phyloP scores from a whole-genome alignment of 2,888 invertebrate species.

The Mongoloraphidia duomilia region DNA sequence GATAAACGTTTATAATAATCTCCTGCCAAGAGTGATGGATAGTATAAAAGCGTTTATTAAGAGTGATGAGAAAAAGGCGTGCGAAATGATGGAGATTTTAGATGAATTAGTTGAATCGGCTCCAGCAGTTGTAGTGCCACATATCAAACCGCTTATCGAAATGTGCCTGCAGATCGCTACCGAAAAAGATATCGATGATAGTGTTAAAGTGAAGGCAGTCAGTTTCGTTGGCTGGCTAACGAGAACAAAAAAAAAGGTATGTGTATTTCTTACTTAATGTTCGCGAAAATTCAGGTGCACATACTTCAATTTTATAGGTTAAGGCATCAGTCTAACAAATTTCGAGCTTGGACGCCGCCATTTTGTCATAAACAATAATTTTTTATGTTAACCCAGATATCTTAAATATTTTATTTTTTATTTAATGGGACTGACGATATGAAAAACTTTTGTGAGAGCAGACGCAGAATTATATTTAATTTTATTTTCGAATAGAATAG shows the following conservation, averaged over 20 bases:
- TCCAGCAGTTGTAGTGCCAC: conserved; percentile 43
- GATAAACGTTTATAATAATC: conserved; percentile 39
- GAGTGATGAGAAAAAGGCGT: conserved; percentile 41
- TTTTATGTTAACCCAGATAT: too few species aligned
- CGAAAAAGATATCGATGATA: conserved; percentile 39
- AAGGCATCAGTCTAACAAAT: too few species aligned
- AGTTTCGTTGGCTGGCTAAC: conserved; percentile 50
- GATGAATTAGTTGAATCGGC: conserved; percentile 51
- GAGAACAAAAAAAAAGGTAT: conserved; percentile 53
- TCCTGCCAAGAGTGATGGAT: conserved; percentile 47
- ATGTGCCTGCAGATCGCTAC: conserved; percentile 50
- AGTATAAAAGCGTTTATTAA: conserved; percentile 42
- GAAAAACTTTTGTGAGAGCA: too few species aligned
- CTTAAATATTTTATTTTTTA: too few species aligned
- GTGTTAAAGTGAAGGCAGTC: conserved; percentile 52
- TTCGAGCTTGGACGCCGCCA: too few species aligned
- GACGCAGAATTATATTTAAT: too few species aligned
- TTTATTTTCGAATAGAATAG: too few species aligned
- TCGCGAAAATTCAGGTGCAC: too few species aligned
- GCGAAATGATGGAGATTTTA: conserved; percentile 46
- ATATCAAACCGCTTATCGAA: conserved; percentile 45
- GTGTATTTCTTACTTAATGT: conserved; percentile 10
- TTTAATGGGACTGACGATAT: too few species aligned
- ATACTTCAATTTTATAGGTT: too few species aligned
- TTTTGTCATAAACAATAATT: too few species aligned